Evolutionary conservation across 2,888 invertebrate species (phyloP), one percentile per base, ranked within the genome.

Genomic region (Ochropacha duplaris): DNA sequence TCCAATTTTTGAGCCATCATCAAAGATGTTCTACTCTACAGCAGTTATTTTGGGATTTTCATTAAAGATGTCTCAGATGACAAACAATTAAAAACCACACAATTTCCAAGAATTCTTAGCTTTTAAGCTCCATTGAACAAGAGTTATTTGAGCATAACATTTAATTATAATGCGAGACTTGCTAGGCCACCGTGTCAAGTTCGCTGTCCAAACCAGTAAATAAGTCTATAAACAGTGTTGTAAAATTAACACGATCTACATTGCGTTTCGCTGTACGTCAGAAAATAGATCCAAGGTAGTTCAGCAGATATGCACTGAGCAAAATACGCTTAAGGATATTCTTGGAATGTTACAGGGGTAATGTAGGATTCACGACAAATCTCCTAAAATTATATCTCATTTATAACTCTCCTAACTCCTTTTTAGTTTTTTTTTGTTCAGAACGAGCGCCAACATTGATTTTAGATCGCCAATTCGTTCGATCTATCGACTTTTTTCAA

Each of bases 121-220:
- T n/a, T 36, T 36, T 36, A 36, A 36, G n/a, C 12, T 12, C 12
- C 31, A 31, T 2, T n/a, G 9, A 44, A 19, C 19, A 44, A 19
- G 19, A 44, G 19, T 19, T 44, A 19, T 44, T 19, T 44, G 14
- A 8, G 39, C 39, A 39, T 39, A 19, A 44, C 44, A 44, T 19
- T 39, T 44, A 9, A 6, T 44, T 44, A 44, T 39, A 16, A 39
- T 57, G 59, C 6, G 28, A 19, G 28, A 52, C n/a, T 26, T 19
- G 14, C 58, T 58, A 74, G 75, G 74, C 59, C 71, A 75, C 51
- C 59, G 62, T 75, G 83, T 82, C 82, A 81, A 82, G 82, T 81
- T 80, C 80, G 70, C 60, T 58, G 52, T 60, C 62, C 65, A 64
- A 71, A 72, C 59, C 65, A 59, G 64, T 73, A 72, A 73, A 78